A percentile compares a stretch with the other conserved stretches of the same genome.
Conservation (phyloP, 2,888 invertebrate species). For the Mythimna albipuncta region DNA sequence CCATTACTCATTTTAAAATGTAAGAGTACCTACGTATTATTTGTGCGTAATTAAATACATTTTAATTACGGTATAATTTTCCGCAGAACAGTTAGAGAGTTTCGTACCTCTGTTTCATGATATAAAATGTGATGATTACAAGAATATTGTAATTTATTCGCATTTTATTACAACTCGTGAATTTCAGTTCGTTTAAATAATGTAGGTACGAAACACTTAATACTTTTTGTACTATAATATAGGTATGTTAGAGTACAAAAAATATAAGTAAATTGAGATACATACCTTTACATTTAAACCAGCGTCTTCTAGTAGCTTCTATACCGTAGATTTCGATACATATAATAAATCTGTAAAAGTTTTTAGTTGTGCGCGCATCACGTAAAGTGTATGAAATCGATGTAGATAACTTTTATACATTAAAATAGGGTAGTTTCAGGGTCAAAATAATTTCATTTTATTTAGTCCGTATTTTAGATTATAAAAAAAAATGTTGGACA, state of each 20-base stretch:
- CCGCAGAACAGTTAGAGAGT: constrained; percentile 2
- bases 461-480: too few relatives aligned
- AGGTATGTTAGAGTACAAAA: not conserved
- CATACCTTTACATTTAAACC: not conserved
- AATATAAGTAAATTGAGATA: not conserved
- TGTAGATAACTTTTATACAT: too few relatives aligned
- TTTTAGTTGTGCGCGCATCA: too few relatives aligned
- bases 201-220: not conserved
- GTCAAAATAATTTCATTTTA: too few relatives aligned
- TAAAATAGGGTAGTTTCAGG: too few relatives aligned
- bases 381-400: too few relatives aligned
- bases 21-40: not conserved
- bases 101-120: constrained; percentile 1
- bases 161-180: not conserved
- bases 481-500: too few relatives aligned
- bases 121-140: constrained; percentile 8
- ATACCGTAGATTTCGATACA: too few relatives aligned
- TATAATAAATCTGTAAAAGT: too few relatives aligned
- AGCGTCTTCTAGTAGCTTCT: too few relatives aligned
- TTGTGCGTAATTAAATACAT: constrained; percentile 12
- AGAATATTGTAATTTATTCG: constrained; percentile 4
- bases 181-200: not conserved
- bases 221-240: not conserved
- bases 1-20: not conserved
- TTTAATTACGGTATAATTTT: constrained; percentile 20